Evolutionary conservation across 1,140 invertebrate species (phyloP).

Genomic region (Drosophila nasuta): DNA sequence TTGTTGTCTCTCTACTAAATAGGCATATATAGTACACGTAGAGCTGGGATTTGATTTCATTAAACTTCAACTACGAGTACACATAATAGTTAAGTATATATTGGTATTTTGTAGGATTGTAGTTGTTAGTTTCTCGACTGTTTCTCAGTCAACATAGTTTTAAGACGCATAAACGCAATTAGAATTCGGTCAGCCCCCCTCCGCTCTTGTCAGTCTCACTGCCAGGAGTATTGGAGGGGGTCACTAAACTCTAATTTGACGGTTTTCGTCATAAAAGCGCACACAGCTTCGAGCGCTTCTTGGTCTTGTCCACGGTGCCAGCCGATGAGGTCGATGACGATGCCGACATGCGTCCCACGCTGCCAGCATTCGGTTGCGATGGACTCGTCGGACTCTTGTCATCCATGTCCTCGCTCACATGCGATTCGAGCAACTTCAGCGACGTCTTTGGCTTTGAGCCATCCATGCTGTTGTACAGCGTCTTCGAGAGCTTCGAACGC

Average conservation of each 20-base stretch:
- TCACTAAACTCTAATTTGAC: conserved; percentile 84
- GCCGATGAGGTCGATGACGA: conserved; percentile 75
- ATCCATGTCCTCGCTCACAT: conserved; percentile 80
- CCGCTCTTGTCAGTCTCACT: conserved; percentile 74
- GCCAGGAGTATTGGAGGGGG: conserved; percentile 66
- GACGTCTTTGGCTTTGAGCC: conserved; percentile 81
- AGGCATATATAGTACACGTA: conserved; percentile 50
- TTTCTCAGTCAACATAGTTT: conserved; percentile 13
- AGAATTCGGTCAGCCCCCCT: conserved; percentile 81
- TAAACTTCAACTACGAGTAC: conserved; percentile 1
- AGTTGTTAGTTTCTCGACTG: conserved; percentile 1
- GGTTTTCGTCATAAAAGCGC: conserved; percentile 84
- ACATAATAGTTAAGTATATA: conserved; percentile 11
- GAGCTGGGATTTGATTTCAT: conserved; percentile 22
- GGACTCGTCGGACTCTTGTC: conserved; percentile 83
- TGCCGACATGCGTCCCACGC: conserved; percentile 71
- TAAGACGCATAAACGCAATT: conserved; percentile 52
- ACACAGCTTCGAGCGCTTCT: conserved; percentile 84
- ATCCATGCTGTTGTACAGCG: conserved; percentile 84
- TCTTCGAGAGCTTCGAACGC: conserved; percentile 81
- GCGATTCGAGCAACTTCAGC: conserved; percentile 75
- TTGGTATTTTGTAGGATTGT: conserved; percentile 18
- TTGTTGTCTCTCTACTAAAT: conserved; percentile 39
- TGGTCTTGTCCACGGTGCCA: conserved; percentile 75
- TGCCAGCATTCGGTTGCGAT: conserved; percentile 62